Conservation (phyloP, 1,140 invertebrate species). For the Temnothorax nylanderi region DNA sequence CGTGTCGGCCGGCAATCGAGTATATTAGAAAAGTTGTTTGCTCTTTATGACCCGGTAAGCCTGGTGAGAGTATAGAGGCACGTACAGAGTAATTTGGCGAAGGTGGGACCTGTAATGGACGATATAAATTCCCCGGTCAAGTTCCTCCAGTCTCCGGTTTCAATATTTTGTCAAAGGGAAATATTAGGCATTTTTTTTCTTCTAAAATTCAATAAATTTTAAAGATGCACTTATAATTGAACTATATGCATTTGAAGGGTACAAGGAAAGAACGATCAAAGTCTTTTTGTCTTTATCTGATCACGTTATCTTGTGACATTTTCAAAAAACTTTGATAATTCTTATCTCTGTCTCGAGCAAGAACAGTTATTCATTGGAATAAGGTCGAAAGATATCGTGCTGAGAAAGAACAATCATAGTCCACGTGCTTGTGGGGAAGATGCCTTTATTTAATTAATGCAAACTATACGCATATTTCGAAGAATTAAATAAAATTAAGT, state of each 20-base stretch:
- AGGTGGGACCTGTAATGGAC: slow-evolving; percentile 1
- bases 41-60: not conserved
- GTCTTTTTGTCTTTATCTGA: too few relatives aligned
- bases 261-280: too few relatives aligned
- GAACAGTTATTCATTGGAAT: too few relatives aligned
- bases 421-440: too few relatives aligned
- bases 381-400: too few relatives aligned
- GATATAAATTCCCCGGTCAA: not conserved
- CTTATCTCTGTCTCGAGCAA: too few relatives aligned
- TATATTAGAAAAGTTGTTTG: slow-evolving; percentile 51
- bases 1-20: slow-evolving; percentile 31
- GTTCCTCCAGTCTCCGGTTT: not conserved
- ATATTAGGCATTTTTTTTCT: not conserved
- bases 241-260: too few relatives aligned
- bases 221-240: not conserved
- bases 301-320: too few relatives aligned
- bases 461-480: not conserved
- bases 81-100: not conserved
- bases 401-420: too few relatives aligned
- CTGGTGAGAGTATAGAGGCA: not conserved
- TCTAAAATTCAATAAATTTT: not conserved
- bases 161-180: not conserved
- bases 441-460: not conserved
- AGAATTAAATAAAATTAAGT: not conserved
- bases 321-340: too few relatives aligned